Evolutionary conservation across 1,140 invertebrate species (phyloP).

Genomic region (Brachionus calyciflorus): DNA sequence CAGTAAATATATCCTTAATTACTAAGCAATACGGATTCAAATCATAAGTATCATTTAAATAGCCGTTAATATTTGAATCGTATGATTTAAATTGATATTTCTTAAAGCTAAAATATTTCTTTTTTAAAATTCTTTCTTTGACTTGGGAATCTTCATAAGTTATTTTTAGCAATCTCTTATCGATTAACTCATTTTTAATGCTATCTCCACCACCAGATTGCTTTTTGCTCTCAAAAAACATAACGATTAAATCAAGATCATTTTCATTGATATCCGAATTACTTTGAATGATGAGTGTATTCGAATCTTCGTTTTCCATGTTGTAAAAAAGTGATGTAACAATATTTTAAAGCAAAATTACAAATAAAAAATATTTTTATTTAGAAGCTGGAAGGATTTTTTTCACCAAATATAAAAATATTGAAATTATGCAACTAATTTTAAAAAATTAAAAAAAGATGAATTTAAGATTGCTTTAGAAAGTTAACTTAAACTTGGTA

Average conservation of each 20-base stretch:
- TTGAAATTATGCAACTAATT: too few species aligned
- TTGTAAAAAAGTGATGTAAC: not conserved
- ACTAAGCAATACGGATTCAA: not conserved
- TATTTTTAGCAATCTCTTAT: not conserved
- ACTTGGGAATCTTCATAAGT: not conserved
- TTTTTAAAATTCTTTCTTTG: constrained; percentile 24
- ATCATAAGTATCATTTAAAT: not conserved
- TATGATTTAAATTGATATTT: constrained; percentile 30
- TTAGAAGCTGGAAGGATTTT: too few species aligned
- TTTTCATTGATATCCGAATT: constrained; percentile 3
- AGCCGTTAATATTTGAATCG: not conserved
- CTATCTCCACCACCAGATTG: constrained; percentile 29
- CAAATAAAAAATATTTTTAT: too few species aligned
- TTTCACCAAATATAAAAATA: too few species aligned
- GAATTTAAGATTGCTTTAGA: too few species aligned
- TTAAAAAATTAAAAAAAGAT: too few species aligned
- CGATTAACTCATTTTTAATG: not conserved
- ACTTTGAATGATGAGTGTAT: not conserved
- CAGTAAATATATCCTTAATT: not conserved
- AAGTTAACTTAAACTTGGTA: too few species aligned
- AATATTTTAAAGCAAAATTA: too few species aligned
- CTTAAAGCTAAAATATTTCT: constrained; percentile 25
- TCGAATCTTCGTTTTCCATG: not conserved
- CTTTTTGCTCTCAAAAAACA: constrained; percentile 41
- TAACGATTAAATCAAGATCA: not conserved